Evolutionary conservation across 30 jellyfish, hydroid and myxozoan genomes (phyloP).

Genomic region (Hydractinia symbiolongicarpus): DNA sequence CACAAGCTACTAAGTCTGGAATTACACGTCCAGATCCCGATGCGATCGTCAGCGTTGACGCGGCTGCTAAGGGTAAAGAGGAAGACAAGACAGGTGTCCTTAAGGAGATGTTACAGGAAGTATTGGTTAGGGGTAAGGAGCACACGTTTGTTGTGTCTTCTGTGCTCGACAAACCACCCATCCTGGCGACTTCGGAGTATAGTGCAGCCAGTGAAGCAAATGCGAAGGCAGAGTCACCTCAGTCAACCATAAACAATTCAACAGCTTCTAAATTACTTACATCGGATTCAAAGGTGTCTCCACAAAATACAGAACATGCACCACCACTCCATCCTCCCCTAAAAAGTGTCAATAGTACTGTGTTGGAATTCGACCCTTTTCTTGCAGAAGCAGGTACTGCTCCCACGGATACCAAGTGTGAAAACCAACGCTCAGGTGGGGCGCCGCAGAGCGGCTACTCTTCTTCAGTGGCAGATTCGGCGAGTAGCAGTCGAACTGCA

Average conservation of each 20-base stretch:
- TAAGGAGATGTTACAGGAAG: too few species aligned
- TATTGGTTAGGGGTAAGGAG: background rate
- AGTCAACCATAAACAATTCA: background rate
- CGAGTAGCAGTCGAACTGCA: slow-evolving; percentile 18
- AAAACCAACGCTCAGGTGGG: background rate
- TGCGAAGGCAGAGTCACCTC: background rate
- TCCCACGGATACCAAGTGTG: background rate
- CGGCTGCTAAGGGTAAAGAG: too few species aligned
- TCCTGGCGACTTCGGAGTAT: background rate
- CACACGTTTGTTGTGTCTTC: slow-evolving; percentile 12
- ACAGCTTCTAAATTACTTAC: background rate
- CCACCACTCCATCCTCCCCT: background rate
- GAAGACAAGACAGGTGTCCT: too few species aligned
- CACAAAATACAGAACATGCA: background rate
- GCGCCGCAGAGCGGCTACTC: background rate
- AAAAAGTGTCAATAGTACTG: slow-evolving; percentile 7
- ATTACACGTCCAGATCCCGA: too few species aligned
- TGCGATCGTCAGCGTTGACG: too few species aligned
- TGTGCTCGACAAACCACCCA: slow-evolving; percentile 4
- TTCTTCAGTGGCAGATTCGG: background rate
- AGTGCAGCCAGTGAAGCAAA: background rate
- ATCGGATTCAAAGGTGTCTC: background rate
- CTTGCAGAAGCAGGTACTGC: slow-evolving; percentile 4
- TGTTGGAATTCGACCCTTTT: slow-evolving; percentile 33
- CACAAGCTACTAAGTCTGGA: too few species aligned